Evolutionary conservation across 1,140 invertebrate species (phyloP).

Genomic region (Philopotamus ludificatus): DNA sequence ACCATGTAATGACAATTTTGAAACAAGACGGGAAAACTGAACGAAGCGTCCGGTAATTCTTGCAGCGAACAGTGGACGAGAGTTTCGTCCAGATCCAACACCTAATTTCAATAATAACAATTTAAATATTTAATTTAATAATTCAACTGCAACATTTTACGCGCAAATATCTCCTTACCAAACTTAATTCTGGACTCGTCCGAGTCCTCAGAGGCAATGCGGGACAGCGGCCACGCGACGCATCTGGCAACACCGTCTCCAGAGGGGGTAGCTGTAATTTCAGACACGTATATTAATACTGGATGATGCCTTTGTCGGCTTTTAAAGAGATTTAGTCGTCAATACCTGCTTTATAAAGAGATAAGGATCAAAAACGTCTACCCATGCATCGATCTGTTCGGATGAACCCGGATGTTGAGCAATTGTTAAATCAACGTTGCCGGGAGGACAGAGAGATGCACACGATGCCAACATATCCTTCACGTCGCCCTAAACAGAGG

Average conservation of each 20-base stretch:
- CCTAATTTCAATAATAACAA: conserved; percentile 49
- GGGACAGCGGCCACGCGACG: conserved; percentile 82
- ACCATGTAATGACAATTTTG: conserved; percentile 80
- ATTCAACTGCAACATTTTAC: too few relatives aligned
- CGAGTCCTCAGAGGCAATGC: conserved; percentile 91
- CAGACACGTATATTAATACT: background rate
- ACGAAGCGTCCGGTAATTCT: conserved; percentile 87
- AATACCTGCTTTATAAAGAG: conserved; percentile 81
- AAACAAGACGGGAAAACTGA: conserved; percentile 92
- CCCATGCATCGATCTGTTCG: conserved; percentile 67
- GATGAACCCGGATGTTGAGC: conserved; percentile 51
- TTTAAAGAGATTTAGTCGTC: too few relatives aligned
- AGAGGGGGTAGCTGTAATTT: conserved; percentile 80
- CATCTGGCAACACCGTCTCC: conserved; percentile 63
- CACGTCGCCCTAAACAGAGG: conserved; percentile 46
- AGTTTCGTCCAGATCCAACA: conserved; percentile 80
- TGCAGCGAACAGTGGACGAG: conserved; percentile 93
- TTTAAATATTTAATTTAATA: background rate
- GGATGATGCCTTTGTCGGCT: too few relatives aligned
- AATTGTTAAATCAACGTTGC: conserved; percentile 48
- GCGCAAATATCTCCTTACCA: conserved; percentile 64
- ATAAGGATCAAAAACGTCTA: conserved; percentile 85
- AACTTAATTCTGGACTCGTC: conserved; percentile 89
- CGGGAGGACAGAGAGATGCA: conserved; percentile 1
- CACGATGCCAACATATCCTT: conserved; percentile 51